Base-by-base conservation (phyloP, 2,888 invertebrate genomes). In the Sthenelais limicola region DNA sequence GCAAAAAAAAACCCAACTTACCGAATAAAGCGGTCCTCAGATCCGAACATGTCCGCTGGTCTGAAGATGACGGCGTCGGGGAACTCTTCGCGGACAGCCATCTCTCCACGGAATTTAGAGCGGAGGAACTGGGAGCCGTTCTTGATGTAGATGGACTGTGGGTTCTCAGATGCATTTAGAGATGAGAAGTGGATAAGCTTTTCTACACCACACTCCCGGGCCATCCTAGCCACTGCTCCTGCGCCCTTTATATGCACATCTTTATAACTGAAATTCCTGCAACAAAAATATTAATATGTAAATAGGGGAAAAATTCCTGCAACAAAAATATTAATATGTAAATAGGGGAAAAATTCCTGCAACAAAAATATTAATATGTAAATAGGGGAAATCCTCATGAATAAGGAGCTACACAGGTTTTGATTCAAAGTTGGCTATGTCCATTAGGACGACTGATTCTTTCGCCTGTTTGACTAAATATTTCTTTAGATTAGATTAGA, bases 61-160 rank as follows among this genome's bases (percentile, higher is more conserved):
- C 96, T 91, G 78, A 99, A 90, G 76, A 99, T 94, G 0, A 94
- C 95, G 7, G 97, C 98, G 69, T 95, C 93, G 0, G 99, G 99
- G 88, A 98, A 99, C 87, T 97, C 97, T 82, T 95, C 93, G 68
- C 91, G 91, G 0, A 99, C 96, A n/a, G 94, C 97, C 80, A 90
- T 83, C 88, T 99, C 99, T 18, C 98, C 98, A 71, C 89, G 87
- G 85, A 91, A 93, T 90, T 87, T 88, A 12, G 85, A 76, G 48
- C 73, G 78, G 18, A 86, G 81, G 71, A 80, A 86, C 51, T 79
- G 56, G 5, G 87, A 87, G 12, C 96, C 96, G n/a, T 90, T 90
- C 72, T 90, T 89, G 68, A 94, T 78, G 48, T 94, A 88, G 74
- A 93, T 87, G 18, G 92, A 89, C 80, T 89, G 88, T 7, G 96